Evolutionary conservation across 2,113 vertebrate genomes (phyloP).

Genomic region (Etheostoma cragini): DNA sequence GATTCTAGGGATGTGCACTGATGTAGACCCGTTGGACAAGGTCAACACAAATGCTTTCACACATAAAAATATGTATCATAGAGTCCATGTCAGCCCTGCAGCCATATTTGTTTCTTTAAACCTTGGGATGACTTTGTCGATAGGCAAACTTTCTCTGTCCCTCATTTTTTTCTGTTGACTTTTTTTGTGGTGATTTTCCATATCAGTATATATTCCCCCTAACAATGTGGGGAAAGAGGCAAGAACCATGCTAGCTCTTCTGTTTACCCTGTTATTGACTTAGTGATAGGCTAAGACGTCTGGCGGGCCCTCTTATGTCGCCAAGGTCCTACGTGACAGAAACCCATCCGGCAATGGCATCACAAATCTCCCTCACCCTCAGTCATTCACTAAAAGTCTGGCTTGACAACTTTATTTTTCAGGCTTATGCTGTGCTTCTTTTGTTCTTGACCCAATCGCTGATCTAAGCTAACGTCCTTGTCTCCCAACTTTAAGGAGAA

Average conservation of each 20-base stretch:
- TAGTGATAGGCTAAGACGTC: slow-evolving; percentile 81
- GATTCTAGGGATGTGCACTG: slow-evolving; percentile 46
- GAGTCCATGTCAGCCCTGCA: slow-evolving; percentile 45
- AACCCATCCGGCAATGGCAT: slow-evolving; percentile 71
- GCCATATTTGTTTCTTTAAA: slow-evolving; percentile 68
- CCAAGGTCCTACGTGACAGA: slow-evolving; percentile 81
- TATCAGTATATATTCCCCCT: slow-evolving; percentile 79
- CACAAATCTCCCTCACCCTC: slow-evolving; percentile 58
- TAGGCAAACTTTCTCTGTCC: slow-evolving; percentile 78
- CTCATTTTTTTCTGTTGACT: slow-evolving; percentile 81
- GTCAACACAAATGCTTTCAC: slow-evolving; percentile 47
- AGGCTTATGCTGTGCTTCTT: slow-evolving; percentile 58
- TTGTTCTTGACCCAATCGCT: slow-evolving; percentile 67
- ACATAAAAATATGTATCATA: slow-evolving; percentile 30
- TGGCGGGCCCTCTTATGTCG: slow-evolving; percentile 78
- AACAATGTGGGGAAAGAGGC: slow-evolving; percentile 79
- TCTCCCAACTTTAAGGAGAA: slow-evolving; percentile 58
- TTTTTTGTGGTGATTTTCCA: slow-evolving; percentile 81
- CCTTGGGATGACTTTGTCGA: slow-evolving; percentile 85
- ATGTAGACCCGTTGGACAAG: slow-evolving; percentile 37
- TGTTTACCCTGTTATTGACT: slow-evolving; percentile 86
- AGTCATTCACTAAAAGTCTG: slow-evolving; percentile 72
- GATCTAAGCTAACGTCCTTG: slow-evolving; percentile 70
- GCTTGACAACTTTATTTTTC: slow-evolving; percentile 74
- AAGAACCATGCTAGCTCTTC: slow-evolving; percentile 78